A percentile compares a stretch with the other conserved stretches of the same genome.
Evolutionary conservation across 1,140 invertebrate species (phyloP).

Genomic region (Drosophila oshimai): DNA sequence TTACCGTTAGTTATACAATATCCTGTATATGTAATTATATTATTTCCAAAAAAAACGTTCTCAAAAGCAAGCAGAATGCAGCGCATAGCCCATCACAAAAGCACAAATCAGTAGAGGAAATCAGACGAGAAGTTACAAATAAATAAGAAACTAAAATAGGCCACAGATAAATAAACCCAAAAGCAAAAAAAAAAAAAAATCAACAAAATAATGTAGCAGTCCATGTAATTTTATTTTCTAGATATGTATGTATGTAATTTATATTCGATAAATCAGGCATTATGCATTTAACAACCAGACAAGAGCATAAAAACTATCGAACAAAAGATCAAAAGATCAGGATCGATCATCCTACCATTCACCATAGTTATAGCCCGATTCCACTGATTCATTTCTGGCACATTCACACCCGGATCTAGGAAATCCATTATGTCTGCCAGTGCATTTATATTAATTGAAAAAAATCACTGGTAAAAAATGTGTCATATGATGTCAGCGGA

Average conservation of each 20-base stretch:
- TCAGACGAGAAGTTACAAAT: constrained; percentile 14
- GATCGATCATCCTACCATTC: constrained; percentile 20
- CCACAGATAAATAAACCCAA: constrained; percentile 2
- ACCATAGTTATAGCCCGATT: constrained; percentile 7
- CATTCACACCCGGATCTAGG: too few relatives aligned
- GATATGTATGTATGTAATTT: constrained; percentile 79
- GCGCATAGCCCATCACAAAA: constrained; percentile 73
- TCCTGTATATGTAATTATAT: constrained; percentile 34
- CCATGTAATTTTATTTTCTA: constrained; percentile 73
- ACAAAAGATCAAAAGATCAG: constrained; percentile 10
- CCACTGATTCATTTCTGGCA: neutral
- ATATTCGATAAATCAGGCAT: constrained; percentile 75
- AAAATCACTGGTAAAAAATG: neutral
- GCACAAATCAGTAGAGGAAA: constrained; percentile 70
- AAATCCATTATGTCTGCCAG: too few relatives aligned
- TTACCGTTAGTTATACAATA: constrained; percentile 37
- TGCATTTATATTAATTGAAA: neutral
- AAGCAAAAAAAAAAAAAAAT: neutral
- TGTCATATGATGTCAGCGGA: neutral
- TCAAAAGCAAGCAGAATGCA: constrained; percentile 65
- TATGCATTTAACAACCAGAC: constrained; percentile 63
- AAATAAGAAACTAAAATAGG: constrained; percentile 48
- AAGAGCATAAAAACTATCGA: constrained; percentile 20
- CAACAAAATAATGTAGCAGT: constrained; percentile 51
- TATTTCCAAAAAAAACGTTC: constrained; percentile 36